Conservation (phyloP, 2,113 vertebrate genomes). For the Lagopus leucura region DNA sequence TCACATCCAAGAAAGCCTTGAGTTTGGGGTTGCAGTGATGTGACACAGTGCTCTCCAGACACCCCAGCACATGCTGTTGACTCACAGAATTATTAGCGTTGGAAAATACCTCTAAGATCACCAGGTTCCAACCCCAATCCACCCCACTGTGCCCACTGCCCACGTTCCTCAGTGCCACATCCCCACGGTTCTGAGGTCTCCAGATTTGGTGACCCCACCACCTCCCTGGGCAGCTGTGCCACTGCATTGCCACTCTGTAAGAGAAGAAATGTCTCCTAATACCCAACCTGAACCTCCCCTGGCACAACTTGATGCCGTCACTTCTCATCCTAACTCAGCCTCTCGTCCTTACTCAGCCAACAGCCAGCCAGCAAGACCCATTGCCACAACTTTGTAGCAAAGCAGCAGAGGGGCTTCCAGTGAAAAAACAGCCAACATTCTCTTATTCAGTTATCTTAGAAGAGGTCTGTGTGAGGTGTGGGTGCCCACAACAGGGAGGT, state of each 20-base stretch:
- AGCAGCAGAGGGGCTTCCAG: neutral
- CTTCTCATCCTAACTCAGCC: neutral
- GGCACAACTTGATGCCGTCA: neutral
- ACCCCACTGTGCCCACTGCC: neutral
- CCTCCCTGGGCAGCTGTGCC: neutral
- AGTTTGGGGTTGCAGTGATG: neutral
- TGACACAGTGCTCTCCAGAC: neutral
- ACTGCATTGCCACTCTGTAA: neutral
- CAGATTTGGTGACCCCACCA: no score
- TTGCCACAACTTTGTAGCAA: neutral
- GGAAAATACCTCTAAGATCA: neutral
- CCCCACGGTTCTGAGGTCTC: no score
- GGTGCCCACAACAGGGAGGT: neutral
- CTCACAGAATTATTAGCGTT: no score
- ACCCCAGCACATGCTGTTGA: neutral
- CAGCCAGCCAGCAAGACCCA: neutral
- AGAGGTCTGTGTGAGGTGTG: neutral
- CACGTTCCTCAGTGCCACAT: neutral
- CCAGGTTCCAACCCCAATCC: neutral
- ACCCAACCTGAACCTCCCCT: neutral
- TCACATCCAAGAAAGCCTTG: fast-evolving
- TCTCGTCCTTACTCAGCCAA: neutral
- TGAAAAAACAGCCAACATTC: neutral
- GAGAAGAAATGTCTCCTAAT: neutral
- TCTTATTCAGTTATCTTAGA: neutral